Evolutionary conservation across 1,140 invertebrate genomes (phyloP).

Genomic region (Pentalonia nigronervosa): DNA sequence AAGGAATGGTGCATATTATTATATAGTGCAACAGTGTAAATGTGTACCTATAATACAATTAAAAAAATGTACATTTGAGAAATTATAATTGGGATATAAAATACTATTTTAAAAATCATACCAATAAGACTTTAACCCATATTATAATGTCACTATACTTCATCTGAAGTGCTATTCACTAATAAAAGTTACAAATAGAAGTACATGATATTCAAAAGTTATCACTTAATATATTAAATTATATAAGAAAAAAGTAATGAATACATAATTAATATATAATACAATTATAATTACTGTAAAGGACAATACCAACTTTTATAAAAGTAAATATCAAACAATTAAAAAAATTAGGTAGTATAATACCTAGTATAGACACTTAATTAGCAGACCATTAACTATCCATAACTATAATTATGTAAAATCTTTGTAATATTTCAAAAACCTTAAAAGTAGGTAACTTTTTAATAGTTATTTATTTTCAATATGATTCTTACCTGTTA

Average conservation of each 20-base stretch:
- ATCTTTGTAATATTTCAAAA: not conserved
- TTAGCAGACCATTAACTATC: not conserved
- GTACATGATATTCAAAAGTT: not conserved
- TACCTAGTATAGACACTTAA: not conserved
- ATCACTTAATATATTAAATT: not conserved
- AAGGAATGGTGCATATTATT: not conserved
- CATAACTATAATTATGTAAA: no score
- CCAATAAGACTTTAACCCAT: not conserved
- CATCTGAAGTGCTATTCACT: not conserved
- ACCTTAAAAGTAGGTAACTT: not conserved
- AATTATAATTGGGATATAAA: not conserved
- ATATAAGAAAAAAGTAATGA: not conserved
- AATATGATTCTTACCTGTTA: slow-evolving; percentile 8
- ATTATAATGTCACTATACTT: not conserved
- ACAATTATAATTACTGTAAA: not conserved
- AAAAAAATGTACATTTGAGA: not conserved
- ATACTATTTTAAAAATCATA: no score
- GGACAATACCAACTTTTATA: not conserved
- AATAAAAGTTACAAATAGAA: not conserved
- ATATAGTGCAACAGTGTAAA: not conserved
- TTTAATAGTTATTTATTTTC: not conserved
- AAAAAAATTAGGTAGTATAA: not conserved
- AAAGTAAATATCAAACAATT: not conserved
- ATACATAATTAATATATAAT: not conserved
- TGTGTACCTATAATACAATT: not conserved